Base-by-base conservation (phyloP, 2,113 vertebrate species). In the Balaeniceps rex region DNA sequence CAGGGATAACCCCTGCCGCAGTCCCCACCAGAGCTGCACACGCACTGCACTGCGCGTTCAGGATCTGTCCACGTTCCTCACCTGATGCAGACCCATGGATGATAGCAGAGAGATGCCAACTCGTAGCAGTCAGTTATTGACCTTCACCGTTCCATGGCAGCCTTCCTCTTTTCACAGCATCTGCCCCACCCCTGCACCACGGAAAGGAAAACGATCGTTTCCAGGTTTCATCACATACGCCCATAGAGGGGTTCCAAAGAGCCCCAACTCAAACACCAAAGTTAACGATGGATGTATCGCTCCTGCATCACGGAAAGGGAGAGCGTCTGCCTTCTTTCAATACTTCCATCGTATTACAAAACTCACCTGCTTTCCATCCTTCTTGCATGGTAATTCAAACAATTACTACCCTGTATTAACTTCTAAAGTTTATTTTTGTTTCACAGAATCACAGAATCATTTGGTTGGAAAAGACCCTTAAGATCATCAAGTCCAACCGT, bases 261-360 rank as follows among this genome's bases (percentile, higher is more conserved):
- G 29, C 34, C 42, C 64, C 4, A 33, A 16, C 11, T 47, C 21
- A 17, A 28, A 16, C 26, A 24, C 34, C 64, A 19, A 34, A 74
- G 72, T 6, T 51, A 52, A 12, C 0, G 0, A 40, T 7, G 28
- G 36, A 25, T 4, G 1, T 1, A 10, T 11, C n/a, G 22, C 49
- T 63, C 28, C 15, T 17, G 36, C 0, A 0, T 18, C 58, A 21
- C 0, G 0, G 47, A 26, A 42, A 61, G n/a, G 64, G 46, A 66
- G 25, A 57, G 11, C 5, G 0, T 10, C 78, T 52, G 19, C 49
- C 18, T 74, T 14, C n/a, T n/a, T 61, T 26, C 64, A 52, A 4
- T 3, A 6, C 11, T 52, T 60, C 49, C 47, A 34, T 19, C 19
- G 1, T 4, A 10, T 18, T 10, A 21, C 46, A 80, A 38, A 54